A percentile compares a stretch with the other conserved stretches of the same genome.
phyloP scores from a whole-genome alignment of 2,797 vertebrate genomes.

The Sebastes minor region DNA sequence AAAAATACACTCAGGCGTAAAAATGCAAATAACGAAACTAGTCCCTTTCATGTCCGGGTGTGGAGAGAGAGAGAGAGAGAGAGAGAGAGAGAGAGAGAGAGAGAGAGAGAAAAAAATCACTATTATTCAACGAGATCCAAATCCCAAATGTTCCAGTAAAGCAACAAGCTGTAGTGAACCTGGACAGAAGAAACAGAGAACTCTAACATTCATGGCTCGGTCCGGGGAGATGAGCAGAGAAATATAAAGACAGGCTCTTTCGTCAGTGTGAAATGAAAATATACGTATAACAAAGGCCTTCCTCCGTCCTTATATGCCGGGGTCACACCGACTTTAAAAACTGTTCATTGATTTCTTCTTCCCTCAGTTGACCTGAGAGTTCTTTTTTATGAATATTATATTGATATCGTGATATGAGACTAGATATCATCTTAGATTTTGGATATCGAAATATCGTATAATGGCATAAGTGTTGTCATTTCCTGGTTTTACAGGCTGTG shows the following conservation, averaged over 20 bases:
- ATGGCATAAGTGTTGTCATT: no score
- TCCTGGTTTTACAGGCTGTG: no score
- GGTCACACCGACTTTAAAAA: constrained; percentile 1
- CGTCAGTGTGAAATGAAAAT: constrained; percentile 41
- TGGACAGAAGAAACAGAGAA: constrained; percentile 14
- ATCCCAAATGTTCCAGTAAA: constrained; percentile 66
- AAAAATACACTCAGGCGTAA: constrained; percentile 75
- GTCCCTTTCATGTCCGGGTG: constrained; percentile 75
- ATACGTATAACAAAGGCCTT: constrained; percentile 11
- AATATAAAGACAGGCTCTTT: constrained; percentile 27
- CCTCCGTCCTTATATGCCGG: not conserved
- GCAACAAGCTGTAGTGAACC: constrained; percentile 66
- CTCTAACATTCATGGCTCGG: constrained; percentile 30
- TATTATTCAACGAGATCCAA: constrained; percentile 68
- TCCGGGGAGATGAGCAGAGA: constrained; percentile 25
- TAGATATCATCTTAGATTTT: no score
- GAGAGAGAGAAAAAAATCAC: constrained; percentile 27
- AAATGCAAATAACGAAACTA: constrained; percentile 77
- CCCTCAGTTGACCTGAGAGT: not conserved
- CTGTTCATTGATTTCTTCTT: not conserved
- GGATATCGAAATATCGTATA: no score
- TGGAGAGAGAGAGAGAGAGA: constrained; percentile 23
- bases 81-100: not conserved
- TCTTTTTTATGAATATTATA: not conserved
- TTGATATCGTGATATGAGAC: no score